Conservation (phyloP, 2,797 vertebrate genomes). For the Heterohyrax brucei region DNA sequence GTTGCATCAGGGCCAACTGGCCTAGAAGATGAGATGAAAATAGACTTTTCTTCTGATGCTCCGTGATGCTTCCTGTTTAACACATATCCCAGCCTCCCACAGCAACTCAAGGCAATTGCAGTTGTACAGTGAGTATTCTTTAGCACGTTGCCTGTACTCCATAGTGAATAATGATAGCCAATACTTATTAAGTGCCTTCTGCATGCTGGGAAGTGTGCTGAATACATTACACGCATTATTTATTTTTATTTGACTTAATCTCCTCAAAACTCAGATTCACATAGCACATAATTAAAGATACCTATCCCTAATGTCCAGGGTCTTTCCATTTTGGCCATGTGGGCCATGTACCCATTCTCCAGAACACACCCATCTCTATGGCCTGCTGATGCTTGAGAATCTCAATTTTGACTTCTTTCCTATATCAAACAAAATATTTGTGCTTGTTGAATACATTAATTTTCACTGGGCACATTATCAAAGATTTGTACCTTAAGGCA, state of each 20-base stretch:
- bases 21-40: not conserved
- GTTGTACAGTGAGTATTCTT: not conserved
- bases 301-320: not conserved
- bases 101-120: not conserved
- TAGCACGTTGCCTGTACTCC: not conserved
- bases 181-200: not conserved
- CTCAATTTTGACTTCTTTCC: not conserved
- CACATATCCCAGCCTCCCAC: not conserved
- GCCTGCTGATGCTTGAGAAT: not conserved
- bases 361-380: not conserved
- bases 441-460: not conserved
- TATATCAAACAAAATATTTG: not conserved
- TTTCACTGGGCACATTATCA: constrained; percentile 37
- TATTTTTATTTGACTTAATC: constrained; percentile 69
- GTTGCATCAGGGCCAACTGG: not conserved
- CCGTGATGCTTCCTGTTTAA: not conserved
- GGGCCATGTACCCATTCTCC: not conserved
- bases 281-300: constrained; percentile 40
- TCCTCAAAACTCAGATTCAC: constrained; percentile 50
- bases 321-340: not conserved
- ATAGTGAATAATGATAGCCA: constrained; percentile 14
- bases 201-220: not conserved
- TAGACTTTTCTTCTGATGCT: not conserved
- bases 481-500: constrained; percentile 10
- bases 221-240: constrained; percentile 36